A percentile compares a stretch with the other conserved stretches of the same genome.
Conservation (phyloP, 2,113 vertebrate species). For the Athene noctua region DNA sequence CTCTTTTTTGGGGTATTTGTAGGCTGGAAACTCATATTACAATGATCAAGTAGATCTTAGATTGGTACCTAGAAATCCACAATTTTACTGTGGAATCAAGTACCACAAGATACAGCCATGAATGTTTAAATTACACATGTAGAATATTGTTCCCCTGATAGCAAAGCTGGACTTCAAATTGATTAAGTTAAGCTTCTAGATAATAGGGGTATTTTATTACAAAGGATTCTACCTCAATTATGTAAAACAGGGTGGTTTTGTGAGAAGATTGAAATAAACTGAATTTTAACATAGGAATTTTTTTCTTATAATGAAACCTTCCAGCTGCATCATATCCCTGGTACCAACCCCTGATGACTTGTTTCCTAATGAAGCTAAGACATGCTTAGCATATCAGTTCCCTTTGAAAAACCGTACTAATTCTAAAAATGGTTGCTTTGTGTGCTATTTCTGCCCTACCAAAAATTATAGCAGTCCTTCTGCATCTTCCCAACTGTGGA, state of each 20-base stretch:
- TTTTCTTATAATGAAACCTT: conserved; percentile 5
- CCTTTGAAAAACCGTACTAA: not conserved
- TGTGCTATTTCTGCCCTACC: not conserved
- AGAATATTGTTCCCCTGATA: not conserved
- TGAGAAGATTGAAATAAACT: not conserved
- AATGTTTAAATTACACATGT: not conserved
- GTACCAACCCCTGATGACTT: not conserved
- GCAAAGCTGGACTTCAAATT: not conserved
- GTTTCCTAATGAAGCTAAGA: not conserved
- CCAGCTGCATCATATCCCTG: not conserved
- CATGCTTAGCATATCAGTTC: not conserved
- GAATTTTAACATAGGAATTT: not conserved
- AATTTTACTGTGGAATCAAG: not conserved
- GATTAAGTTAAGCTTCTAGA: not conserved
- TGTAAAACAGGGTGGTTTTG: not conserved
- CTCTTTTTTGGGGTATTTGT: not conserved
- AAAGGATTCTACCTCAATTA: not conserved
- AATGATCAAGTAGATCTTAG: not conserved
- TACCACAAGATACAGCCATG: not conserved
- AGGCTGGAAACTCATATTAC: not conserved
- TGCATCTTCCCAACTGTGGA: not conserved
- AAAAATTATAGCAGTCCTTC: not conserved
- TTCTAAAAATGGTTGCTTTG: not conserved
- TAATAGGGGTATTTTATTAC: not conserved
- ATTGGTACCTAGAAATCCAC: not conserved